Base-by-base conservation (phyloP, 2,797 vertebrate genomes). In the Peromyscus melanophrys region DNA sequence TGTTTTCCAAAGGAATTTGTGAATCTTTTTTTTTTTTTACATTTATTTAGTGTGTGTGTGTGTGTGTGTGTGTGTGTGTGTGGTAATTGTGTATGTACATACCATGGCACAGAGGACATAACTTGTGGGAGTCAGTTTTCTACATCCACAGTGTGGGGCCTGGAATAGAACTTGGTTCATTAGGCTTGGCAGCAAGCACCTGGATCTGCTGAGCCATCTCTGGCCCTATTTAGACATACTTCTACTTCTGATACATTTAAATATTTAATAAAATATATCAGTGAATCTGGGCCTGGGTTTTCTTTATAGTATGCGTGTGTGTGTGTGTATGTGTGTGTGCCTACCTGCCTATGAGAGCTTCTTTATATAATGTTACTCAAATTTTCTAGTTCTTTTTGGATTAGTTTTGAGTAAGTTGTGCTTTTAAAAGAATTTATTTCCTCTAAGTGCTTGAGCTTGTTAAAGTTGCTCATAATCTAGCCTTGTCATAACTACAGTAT, bases 401-500 rank as follows among this genome's bases (percentile, higher is more conserved):
- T 94, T 43, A 40, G 1, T 95, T 92, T 96, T 92, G 31, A 89
- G 10, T 89, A 40, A 84, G 40, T 94, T 96, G 43, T 94, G 11
- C 69, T 96, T 96, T 96, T 94, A 96, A 93, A 96, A 43, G 52
- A 92, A 63, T 92, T 76, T 80, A 14, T 90, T 95, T 97, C 10
- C 78, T 90, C 34, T 86, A 43, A 91, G 21, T 90, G 87, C 31
- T 69, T 95, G 31, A 81, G 49, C 69, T 94, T 89, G 75, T 78
- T 96, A 83, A 96, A 94, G n/a, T 88, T 61, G 6, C 88, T 93
- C 12, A 73, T 75, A 95, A 71, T 82, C 77, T 31, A 81, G 40
- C 11, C 49, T 49, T 49, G 49, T 49, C 12, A 10, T 49, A n/a
- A n/a, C n/a, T 49, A 1, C 10, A 49, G 49, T 49, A 49, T 49